Conservation (phyloP, 2,888 invertebrate genomes). For the Adineta ricciae region DNA sequence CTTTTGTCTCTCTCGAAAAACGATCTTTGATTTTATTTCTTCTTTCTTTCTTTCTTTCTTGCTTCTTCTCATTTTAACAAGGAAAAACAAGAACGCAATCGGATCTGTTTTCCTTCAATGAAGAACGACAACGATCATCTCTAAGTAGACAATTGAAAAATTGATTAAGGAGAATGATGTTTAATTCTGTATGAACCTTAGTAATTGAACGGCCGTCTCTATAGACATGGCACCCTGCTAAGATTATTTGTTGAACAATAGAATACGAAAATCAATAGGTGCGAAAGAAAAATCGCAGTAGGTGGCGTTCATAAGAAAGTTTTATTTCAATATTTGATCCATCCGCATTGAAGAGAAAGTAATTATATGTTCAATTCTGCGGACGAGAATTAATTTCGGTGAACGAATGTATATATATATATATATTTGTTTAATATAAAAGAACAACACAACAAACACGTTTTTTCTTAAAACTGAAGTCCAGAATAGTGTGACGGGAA, state of each 20-base stretch:
- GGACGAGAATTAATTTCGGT: not conserved
- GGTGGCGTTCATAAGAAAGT: not conserved
- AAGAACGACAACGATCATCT: not conserved
- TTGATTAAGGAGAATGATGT: not conserved
- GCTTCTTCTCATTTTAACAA: not conserved
- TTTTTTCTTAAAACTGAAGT: not conserved
- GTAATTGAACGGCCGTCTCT: not conserved
- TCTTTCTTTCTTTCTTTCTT: not conserved
- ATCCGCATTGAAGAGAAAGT: conserved; percentile 5
- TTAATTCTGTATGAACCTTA: not conserved
- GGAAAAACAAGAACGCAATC: not conserved
- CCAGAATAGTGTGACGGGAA: conserved; percentile 2
- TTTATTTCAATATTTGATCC: conserved; percentile 15
- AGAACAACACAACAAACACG: not conserved
- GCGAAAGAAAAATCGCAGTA: not conserved
- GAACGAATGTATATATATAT: not conserved
- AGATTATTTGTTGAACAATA: not conserved
- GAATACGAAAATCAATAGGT: conserved; percentile 7
- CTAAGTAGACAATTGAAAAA: conserved; percentile 9
- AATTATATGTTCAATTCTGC: not conserved
- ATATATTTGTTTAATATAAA: not conserved
- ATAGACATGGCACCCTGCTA: conserved; percentile 1
- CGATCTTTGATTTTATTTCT: not conserved
- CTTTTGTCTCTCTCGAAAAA: not conserved
- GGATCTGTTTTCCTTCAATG: not conserved